A percentile compares a stretch with the other conserved stretches of the same genome.
phyloP scores from a whole-genome alignment of 2,113 vertebrate genomes.

The Hippocampus zosterae region DNA sequence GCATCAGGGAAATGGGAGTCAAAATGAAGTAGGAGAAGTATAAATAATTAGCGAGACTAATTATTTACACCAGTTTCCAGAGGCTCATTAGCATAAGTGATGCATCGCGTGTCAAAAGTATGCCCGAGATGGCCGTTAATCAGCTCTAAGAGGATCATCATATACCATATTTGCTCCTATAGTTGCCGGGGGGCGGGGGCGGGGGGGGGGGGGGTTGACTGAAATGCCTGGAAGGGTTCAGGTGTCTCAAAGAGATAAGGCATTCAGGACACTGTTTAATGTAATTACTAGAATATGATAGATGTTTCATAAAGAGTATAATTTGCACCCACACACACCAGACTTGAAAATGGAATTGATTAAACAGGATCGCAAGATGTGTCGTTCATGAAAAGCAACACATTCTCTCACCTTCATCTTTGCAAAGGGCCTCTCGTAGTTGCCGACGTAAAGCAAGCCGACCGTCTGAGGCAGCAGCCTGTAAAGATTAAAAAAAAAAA shows the following conservation, averaged over 20 bases:
- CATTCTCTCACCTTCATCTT: conserved; percentile 88
- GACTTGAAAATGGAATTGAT: too few species aligned
- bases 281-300: neutral
- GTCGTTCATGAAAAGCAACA: conserved; percentile 31
- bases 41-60: conserved; percentile 4
- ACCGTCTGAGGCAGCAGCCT: conserved; percentile 89
- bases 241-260: neutral
- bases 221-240: neutral
- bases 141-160: conserved; percentile 25
- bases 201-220: neutral
- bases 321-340: neutral
- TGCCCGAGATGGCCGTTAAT: conserved; percentile 11
- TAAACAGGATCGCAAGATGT: neutral
- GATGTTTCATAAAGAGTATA: neutral
- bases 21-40: neutral
- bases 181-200: neutral
- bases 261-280: neutral
- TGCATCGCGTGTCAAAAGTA: conserved; percentile 10
- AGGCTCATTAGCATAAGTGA: conserved; percentile 12
- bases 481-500: conserved; percentile 53
- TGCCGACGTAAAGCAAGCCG: conserved; percentile 94
- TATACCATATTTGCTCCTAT: neutral
- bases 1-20: conserved; percentile 1
- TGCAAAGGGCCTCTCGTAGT: conserved; percentile 92
- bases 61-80: neutral